Evolutionary conservation across 2,797 vertebrate species (phyloP).

Genomic region (Thaleichthys pacificus): DNA sequence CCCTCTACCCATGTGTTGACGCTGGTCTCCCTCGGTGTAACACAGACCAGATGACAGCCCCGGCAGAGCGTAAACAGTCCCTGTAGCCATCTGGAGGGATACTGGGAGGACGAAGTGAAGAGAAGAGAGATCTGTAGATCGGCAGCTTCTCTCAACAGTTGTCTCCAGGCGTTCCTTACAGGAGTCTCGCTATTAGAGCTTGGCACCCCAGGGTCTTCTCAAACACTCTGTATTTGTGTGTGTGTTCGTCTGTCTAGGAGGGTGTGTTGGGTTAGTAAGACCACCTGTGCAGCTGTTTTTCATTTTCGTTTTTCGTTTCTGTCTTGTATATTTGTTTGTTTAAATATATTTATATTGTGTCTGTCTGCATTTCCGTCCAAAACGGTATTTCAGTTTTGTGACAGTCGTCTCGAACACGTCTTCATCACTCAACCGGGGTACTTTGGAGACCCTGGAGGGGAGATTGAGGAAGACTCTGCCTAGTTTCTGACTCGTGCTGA

Average conservation of each 20-base stretch:
- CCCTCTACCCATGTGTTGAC: slow-evolving; percentile 22
- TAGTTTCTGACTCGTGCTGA: too few species aligned
- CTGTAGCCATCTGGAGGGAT: slow-evolving; percentile 29
- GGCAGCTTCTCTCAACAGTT: slow-evolving; percentile 13
- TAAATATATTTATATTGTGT: too few species aligned
- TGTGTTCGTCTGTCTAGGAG: background rate
- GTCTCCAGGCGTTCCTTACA: background rate
- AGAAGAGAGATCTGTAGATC: slow-evolving; percentile 10
- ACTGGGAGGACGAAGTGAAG: slow-evolving; percentile 8
- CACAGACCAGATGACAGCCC: slow-evolving; percentile 44
- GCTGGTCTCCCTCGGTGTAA: slow-evolving; percentile 34
- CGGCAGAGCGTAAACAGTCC: slow-evolving; percentile 50
- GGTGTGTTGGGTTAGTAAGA: too few species aligned
- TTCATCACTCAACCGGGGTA: too few species aligned
- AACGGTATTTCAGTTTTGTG: too few species aligned
- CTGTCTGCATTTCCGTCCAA: too few species aligned
- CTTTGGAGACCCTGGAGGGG: too few species aligned
- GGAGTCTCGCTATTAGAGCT: too few species aligned
- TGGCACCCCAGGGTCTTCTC: too few species aligned
- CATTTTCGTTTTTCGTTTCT: background rate
- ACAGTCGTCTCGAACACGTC: too few species aligned
- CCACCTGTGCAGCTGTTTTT: too few species aligned
- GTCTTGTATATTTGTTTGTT: background rate
- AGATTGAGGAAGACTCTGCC: too few species aligned
- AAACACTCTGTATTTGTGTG: background rate